A percentile compares a stretch with the other conserved stretches of the same genome.
Conservation (phyloP, 2,113 vertebrate species). For the Mungos mungo region DNA sequence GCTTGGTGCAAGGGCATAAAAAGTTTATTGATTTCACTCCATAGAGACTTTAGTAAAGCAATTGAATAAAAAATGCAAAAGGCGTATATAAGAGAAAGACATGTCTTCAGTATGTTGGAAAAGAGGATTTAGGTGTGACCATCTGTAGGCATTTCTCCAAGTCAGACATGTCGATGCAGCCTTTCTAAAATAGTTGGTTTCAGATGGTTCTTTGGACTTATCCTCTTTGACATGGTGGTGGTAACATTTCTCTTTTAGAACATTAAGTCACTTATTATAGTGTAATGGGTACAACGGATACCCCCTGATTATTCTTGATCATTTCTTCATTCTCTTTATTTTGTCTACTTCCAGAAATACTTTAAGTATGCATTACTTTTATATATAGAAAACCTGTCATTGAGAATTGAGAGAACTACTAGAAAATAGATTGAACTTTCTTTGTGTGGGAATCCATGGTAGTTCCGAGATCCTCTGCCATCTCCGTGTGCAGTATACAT, state of each 20-base stretch:
- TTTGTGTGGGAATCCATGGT: not conserved
- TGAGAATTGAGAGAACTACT: not conserved
- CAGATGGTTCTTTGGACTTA: not conserved
- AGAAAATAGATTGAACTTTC: not conserved
- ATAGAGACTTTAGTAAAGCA: not conserved
- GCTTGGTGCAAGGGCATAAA: not conserved
- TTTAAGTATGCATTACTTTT: not conserved
- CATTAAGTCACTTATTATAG: not conserved
- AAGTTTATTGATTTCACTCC: not conserved
- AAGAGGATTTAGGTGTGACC: not conserved
- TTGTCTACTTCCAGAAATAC: constrained; percentile 1
- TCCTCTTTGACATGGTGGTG: not conserved
- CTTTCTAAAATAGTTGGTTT: not conserved
- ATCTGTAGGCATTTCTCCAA: not conserved
- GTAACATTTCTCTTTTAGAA: not conserved
- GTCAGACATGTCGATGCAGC: not conserved
- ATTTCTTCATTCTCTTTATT: not conserved
- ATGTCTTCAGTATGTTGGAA: not conserved
- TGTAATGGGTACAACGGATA: not conserved
- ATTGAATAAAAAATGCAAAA: not conserved
- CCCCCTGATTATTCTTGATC: not conserved
- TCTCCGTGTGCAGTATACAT: not conserved
- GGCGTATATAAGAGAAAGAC: not conserved
- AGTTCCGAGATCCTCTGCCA: not conserved
- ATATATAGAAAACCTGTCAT: not conserved